phyloP scores from a whole-genome alignment of 2,113 vertebrate species.

The Philantomba maxwellii region DNA sequence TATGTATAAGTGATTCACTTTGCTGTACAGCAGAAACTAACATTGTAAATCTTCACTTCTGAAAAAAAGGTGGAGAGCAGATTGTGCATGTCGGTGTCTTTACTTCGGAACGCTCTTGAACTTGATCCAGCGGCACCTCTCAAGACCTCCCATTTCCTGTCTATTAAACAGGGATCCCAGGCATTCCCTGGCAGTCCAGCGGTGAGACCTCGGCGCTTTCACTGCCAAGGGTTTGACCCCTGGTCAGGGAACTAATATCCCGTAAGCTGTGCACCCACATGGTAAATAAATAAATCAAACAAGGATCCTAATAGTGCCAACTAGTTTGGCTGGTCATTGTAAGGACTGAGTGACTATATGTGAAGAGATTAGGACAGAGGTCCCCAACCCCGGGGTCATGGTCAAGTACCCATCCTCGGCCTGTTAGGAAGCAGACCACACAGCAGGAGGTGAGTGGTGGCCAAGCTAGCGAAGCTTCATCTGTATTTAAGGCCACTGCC shows the following conservation, averaged over 20 bases:
- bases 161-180: not conserved
- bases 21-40: not conserved
- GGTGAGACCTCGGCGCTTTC: not conserved
- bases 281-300: not conserved
- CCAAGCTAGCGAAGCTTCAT: not conserved
- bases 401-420: not conserved
- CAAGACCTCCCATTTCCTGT: not conserved
- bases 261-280: not conserved
- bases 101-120: not conserved
- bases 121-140: not conserved
- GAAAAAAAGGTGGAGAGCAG: not conserved
- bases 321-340: not conserved
- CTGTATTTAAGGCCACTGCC: not conserved
- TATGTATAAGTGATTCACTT: not conserved
- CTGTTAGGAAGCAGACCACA: not conserved
- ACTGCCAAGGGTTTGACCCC: not conserved
- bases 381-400: not conserved
- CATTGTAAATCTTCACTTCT: not conserved
- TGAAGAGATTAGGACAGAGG: not conserved
- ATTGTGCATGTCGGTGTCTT: not conserved
- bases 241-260: not conserved
- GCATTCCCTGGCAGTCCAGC: not conserved
- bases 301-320: not conserved
- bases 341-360: not conserved
- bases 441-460: not conserved